Conservation (phyloP, 2,888 invertebrate species). For the Tupiocoris notatus region DNA sequence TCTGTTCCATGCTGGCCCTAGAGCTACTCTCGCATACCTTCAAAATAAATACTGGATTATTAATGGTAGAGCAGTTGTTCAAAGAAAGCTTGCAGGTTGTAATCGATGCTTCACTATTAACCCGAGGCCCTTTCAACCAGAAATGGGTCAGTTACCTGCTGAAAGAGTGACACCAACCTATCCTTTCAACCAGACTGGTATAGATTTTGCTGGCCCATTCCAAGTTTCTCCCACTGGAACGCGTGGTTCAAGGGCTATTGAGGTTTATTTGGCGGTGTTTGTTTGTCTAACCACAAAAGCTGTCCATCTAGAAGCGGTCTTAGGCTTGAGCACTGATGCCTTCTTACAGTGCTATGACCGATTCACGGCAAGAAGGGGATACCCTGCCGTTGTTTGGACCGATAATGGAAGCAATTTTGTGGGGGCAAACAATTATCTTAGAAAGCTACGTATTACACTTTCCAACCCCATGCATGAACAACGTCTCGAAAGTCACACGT, state of each 20-base stretch:
- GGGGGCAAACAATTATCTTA: background rate
- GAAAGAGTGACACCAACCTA: background rate
- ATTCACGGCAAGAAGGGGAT: no score
- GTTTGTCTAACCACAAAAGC: slow-evolving; percentile 1
- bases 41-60: slow-evolving; percentile 12
- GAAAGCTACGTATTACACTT: background rate
- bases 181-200: slow-evolving; percentile 10
- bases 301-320: background rate
- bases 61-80: background rate
- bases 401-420: background rate
- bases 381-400: background rate
- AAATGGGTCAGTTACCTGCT: background rate
- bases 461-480: background rate
- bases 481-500: no score
- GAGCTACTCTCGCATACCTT: background rate
- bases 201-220: slow-evolving; percentile 25
- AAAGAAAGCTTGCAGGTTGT: background rate
- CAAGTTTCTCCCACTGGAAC: background rate
- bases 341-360: no score
- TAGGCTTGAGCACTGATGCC: background rate
- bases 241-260: background rate
- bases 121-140: slow-evolving; percentile 13
- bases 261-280: background rate
- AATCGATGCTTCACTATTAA: background rate
- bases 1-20: slow-evolving; percentile 6